Evolutionary conservation across 2,888 invertebrate species (phyloP).

Genomic region (Drosophila atripex): DNA sequence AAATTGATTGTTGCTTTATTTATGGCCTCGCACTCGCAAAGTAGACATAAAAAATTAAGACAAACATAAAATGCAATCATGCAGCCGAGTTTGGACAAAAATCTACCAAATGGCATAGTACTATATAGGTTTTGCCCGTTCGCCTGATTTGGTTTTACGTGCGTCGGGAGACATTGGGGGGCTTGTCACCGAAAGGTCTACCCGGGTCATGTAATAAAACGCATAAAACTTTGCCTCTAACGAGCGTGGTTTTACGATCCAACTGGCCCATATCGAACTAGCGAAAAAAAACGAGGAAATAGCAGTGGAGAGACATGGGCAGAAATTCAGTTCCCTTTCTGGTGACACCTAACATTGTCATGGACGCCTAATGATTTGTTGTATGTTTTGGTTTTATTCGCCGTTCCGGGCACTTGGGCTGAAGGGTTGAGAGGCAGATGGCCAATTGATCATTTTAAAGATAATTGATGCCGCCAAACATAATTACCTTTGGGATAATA

Average conservation of each 20-base stretch:
- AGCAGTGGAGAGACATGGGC: not conserved
- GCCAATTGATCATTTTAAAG: constrained; percentile 18
- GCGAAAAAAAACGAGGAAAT: constrained; percentile 1
- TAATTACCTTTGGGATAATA: constrained; percentile 6
- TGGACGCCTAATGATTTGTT: constrained; percentile 66
- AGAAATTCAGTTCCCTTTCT: constrained; percentile 4
- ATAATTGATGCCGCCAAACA: constrained; percentile 19
- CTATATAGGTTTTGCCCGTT: constrained; percentile 55
- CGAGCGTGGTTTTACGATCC: constrained; percentile 72
- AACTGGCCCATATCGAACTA: constrained; percentile 33
- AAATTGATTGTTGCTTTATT: constrained; percentile 79
- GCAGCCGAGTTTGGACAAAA: constrained; percentile 55
- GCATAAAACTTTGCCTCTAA: constrained; percentile 74
- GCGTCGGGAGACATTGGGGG: constrained; percentile 54
- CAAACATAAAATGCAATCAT: constrained; percentile 79
- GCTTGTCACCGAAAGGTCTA: constrained; percentile 21
- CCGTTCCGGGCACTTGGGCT: not conserved
- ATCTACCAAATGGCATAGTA: constrained; percentile 7
- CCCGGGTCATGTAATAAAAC: constrained; percentile 62
- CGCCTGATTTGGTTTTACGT: constrained; percentile 78
- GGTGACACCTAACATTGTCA: constrained; percentile 4
- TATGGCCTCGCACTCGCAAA: constrained; percentile 65
- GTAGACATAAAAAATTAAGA: constrained; percentile 77
- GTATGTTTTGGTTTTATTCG: constrained; percentile 50
- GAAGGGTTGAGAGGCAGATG: constrained; percentile 15